These are phyloP conservation scores for Anastrepha obliqua DNA, from an alignment of 1,140 invertebrate species.

Conservation along the genomic window DNA sequence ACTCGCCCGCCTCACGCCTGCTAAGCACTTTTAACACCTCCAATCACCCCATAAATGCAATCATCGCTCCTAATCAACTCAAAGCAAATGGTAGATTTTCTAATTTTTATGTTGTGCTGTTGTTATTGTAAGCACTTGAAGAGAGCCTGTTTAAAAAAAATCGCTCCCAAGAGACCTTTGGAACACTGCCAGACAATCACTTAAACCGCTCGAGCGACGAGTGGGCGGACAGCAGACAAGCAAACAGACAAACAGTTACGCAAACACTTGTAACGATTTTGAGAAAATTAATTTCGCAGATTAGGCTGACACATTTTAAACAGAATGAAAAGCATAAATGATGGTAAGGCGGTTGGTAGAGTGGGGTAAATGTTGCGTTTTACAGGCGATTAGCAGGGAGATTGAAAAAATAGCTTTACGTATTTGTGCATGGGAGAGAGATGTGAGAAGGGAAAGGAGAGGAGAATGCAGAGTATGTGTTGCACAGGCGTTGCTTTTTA, in stretches of 20 bases:
- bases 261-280: conserved; percentile 62
- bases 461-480: too few species aligned
- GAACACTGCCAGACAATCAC: conserved; percentile 31
- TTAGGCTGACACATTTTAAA: conserved; percentile 61
- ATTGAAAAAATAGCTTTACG: not conserved
- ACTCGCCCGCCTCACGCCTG: not conserved
- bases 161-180: conserved; percentile 14
- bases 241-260: conserved; percentile 6
- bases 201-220: conserved; percentile 1
- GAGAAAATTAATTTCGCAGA: conserved; percentile 73
- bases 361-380: not conserved
- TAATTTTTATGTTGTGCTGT: not conserved
- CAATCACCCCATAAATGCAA: conserved; percentile 11
- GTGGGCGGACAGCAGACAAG: conserved; percentile 37
- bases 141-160: conserved; percentile 1
- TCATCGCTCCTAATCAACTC: conserved; percentile 27
- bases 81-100: conserved; percentile 26
- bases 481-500: not conserved
- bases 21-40: conserved; percentile 31
- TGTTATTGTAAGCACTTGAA: conserved; percentile 24
- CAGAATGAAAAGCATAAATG: not conserved
- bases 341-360: not conserved
- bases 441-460: too few species aligned
- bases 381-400: conserved; percentile 2
- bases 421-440: too few species aligned